A percentile compares a stretch with the other conserved stretches of the same genome.
phyloP scores from a whole-genome alignment of 2,888 invertebrate species.

The Dasysyrphus tricinctus region DNA sequence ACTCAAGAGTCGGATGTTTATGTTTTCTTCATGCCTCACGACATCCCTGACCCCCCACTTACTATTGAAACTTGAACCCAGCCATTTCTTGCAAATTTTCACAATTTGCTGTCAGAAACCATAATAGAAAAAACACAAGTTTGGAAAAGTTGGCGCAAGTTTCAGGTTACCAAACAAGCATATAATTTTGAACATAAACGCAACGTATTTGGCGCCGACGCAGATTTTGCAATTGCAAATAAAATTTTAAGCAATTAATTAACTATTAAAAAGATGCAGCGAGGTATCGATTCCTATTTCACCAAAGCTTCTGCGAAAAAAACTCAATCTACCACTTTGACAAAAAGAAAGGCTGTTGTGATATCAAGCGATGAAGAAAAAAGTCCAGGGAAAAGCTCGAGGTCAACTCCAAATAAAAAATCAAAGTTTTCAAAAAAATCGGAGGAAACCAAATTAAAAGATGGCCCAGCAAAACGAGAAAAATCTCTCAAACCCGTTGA shows the following conservation, averaged over 20 bases:
- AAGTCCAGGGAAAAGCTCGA: constrained; percentile 85
- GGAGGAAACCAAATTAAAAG: constrained; percentile 78
- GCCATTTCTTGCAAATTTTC: too few species aligned
- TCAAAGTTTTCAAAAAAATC: constrained; percentile 58
- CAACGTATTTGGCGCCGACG: too few species aligned
- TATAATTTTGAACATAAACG: too few species aligned
- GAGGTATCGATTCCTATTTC: constrained; percentile 54
- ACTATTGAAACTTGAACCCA: too few species aligned
- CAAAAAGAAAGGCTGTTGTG: constrained; percentile 81
- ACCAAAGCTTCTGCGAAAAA: constrained; percentile 61
- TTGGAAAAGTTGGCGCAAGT: too few species aligned
- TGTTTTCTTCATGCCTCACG: too few species aligned
- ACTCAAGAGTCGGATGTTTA: too few species aligned
- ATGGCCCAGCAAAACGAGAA: constrained; percentile 81
- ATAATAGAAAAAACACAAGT: too few species aligned
- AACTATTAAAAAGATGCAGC: constrained; percentile 10
- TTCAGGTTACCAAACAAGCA: too few species aligned
- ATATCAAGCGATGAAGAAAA: constrained; percentile 86
- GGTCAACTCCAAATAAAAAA: constrained; percentile 75
- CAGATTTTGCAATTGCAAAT: too few species aligned
- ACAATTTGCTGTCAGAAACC: too few species aligned
- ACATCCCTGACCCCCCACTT: too few species aligned
- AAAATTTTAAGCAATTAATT: background rate
- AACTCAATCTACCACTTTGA: constrained; percentile 62
- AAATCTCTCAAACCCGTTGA: constrained; percentile 83